These are phyloP conservation scores for Cryptotermes secundus DNA, from an alignment of 1,140 invertebrate species.

Conservation along the genomic window DNA sequence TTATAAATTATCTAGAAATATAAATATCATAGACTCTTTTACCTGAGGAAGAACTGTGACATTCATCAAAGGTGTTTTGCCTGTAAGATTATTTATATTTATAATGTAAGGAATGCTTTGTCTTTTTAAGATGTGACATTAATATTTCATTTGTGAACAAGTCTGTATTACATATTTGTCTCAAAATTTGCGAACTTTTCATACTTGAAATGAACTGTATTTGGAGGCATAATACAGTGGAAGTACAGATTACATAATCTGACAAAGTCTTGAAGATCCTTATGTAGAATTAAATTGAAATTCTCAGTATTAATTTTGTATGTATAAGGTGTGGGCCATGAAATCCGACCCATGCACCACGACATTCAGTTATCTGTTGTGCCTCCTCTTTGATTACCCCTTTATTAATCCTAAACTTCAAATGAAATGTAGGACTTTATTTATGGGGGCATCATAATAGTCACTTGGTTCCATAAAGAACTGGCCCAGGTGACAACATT, in stretches of 20 bases:
- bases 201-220: neutral
- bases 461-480: no score
- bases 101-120: neutral
- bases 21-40: neutral
- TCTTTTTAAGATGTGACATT: neutral
- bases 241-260: constrained; percentile 6
- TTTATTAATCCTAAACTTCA: no score
- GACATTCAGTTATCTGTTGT: no score
- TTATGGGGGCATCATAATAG: no score
- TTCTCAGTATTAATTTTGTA: neutral
- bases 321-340: no score
- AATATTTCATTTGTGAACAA: neutral
- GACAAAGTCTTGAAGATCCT: neutral
- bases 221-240: neutral
- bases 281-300: neutral
- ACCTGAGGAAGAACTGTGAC: constrained; percentile 2
- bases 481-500: no score
- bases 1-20: constrained; percentile 18
- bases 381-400: no score
- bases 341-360: no score
- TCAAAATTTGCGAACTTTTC: neutral
- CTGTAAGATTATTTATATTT: neutral
- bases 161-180: neutral
- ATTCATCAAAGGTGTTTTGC: neutral
- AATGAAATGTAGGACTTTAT: no score